These are phyloP conservation scores for Acronicta alni DNA, from an alignment of 2,888 invertebrate genomes.

Conservation along the genomic window DNA sequence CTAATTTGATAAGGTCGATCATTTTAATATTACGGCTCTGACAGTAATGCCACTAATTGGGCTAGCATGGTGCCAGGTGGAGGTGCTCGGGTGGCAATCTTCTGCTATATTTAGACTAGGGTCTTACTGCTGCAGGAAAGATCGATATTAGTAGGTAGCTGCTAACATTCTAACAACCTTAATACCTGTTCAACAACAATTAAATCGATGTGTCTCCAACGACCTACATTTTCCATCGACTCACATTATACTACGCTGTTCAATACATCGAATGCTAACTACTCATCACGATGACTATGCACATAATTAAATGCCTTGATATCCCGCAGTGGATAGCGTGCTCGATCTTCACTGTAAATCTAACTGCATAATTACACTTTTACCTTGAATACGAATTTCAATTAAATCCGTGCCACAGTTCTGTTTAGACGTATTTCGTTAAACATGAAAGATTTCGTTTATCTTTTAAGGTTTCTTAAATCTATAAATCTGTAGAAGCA, in stretches of 20 bases:
- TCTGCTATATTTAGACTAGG: conserved; percentile 66
- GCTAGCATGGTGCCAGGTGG: conserved; percentile 17
- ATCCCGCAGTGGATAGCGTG: conserved; percentile 21
- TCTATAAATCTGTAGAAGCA: conserved; percentile 4
- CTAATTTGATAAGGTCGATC: conserved; percentile 11
- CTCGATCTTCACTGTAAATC: conserved; percentile 15
- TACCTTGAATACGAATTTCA: conserved; percentile 26
- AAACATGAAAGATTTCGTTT: conserved; percentile 23
- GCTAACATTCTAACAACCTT: conserved; percentile 32
- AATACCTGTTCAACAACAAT: conserved; percentile 21
- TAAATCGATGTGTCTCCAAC: conserved; percentile 4
- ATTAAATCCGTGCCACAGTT: conserved; percentile 16
- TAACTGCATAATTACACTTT: conserved; percentile 23
- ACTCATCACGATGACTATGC: conserved; percentile 37
- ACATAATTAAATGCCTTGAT: conserved; percentile 28
- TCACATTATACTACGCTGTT: conserved; percentile 10
- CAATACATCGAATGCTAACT: conserved; percentile 12
- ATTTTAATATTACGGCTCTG: conserved; percentile 1
- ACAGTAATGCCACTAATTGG: conserved; percentile 39
- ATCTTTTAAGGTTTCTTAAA: conserved; percentile 43
- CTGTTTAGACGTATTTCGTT: conserved; percentile 9
- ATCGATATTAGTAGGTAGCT: conserved; percentile 61
- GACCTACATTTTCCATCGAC: conserved; percentile 32
- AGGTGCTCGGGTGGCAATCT: conserved; percentile 40
- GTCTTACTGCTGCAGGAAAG: conserved; percentile 56